Base-by-base conservation (phyloP, 2,888 invertebrate species). In the Tiliacea citrago region DNA sequence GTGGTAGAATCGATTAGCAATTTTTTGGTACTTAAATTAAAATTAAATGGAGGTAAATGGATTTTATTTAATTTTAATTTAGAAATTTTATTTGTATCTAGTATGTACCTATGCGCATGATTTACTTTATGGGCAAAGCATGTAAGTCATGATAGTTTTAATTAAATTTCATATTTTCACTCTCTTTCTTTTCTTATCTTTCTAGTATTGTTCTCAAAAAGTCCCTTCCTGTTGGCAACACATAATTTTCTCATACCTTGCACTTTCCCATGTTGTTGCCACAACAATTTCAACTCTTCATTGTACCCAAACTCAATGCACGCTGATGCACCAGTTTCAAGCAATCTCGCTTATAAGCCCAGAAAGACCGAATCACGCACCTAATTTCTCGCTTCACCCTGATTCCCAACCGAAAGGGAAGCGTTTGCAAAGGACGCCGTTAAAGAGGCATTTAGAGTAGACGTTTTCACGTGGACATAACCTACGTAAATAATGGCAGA, bases 401-500 rank as follows among this genome's bases (percentile, higher is more conserved):
- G 39, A 4, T 39, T 2, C 39, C 39, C 39, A 39, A 39, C 2
- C 45, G 1, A 77, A 81, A 81, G 78, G 78, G 73, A 70, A 29
- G 10, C 51, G 81, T 86, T 87, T 86, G 83, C 72, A 80, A 82
- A 82, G 81, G 83, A 73, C 79, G 73, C 83, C 85, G 81, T 85
- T 88, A 87, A 88, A 88, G 86, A 84, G 86, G 78, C 88, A 87
- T 89, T 88, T 87, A 83, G 88, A 88, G 78, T 84, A 75, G 84
- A 77, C 83, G 79, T n/a, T n/a, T n/a, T n/a, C n/a, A n/a, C n/a
- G n/a, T n/a, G n/a, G n/a, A n/a, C n/a, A n/a, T 83, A 83, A 29
- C 83, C 84, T 82, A 74, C 81, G 85, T 90, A 89, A 90, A 90
- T 90, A 91, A 90, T 85, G 88, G 82, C 68, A 39, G 53, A 81